These are phyloP conservation scores for Hyphantria cunea DNA, from an alignment of 1,140 invertebrate genomes.

Conservation along the genomic window DNA sequence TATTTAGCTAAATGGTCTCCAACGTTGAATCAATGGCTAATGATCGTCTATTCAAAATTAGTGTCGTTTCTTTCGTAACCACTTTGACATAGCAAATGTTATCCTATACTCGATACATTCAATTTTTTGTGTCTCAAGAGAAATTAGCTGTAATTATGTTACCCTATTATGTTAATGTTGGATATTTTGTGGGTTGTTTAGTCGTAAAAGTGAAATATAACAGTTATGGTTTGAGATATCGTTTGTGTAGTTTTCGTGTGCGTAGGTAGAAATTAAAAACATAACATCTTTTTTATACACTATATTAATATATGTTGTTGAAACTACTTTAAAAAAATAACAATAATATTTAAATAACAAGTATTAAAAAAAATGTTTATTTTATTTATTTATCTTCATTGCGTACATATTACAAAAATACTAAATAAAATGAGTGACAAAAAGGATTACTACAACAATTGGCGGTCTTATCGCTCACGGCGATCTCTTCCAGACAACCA, in stretches of 20 bases:
- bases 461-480: too few relatives aligned
- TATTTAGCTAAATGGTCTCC: neutral
- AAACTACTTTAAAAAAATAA: too few relatives aligned
- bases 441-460: too few relatives aligned
- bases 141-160: constrained; percentile 13
- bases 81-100: neutral
- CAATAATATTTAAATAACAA: too few relatives aligned
- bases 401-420: too few relatives aligned
- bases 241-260: neutral
- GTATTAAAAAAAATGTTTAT: too few relatives aligned
- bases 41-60: constrained; percentile 23
- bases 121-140: neutral
- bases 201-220: constrained; percentile 2
- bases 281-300: too few relatives aligned
- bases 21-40: constrained; percentile 8
- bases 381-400: too few relatives aligned
- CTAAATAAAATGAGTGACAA: too few relatives aligned
- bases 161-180: constrained; percentile 13
- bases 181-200: neutral
- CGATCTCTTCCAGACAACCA: too few relatives aligned
- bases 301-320: too few relatives aligned
- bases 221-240: neutral
- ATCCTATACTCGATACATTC: neutral
- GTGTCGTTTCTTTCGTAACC: constrained; percentile 2
- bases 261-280: too few relatives aligned